A percentile compares a stretch with the other conserved stretches of the same genome.
Evolutionary conservation across 2,797 vertebrate species (phyloP).

Genomic region (Gadopsis bispinosus): DNA sequence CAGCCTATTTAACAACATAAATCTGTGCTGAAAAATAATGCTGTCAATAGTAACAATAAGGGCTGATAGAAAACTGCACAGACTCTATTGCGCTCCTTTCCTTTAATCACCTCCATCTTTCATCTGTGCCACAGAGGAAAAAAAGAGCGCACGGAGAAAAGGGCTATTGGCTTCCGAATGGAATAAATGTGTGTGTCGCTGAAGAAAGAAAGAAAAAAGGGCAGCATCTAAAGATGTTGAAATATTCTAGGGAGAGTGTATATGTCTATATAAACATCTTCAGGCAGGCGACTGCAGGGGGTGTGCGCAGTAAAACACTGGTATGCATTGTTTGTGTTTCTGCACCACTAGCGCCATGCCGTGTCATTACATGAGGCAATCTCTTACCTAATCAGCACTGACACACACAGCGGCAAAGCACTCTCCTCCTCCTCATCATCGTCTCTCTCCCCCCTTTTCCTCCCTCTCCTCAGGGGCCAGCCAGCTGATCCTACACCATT

Average conservation of each 20-base stretch:
- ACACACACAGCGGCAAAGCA: slow-evolving; percentile 70
- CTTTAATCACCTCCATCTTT: slow-evolving; percentile 79
- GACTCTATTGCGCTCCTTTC: slow-evolving; percentile 60
- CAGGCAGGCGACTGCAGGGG: slow-evolving; percentile 73
- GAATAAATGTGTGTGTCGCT: slow-evolving; percentile 43
- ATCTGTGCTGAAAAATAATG: slow-evolving; percentile 44
- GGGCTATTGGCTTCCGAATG: slow-evolving; percentile 51
- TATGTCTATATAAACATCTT: slow-evolving; percentile 78
- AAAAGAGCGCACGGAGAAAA: slow-evolving; percentile 41
- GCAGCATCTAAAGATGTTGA: slow-evolving; percentile 62
- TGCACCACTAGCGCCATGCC: slow-evolving; percentile 82
- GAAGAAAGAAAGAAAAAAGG: slow-evolving; percentile 16
- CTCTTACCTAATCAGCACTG: slow-evolving; percentile 87
- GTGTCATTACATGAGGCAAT: slow-evolving; percentile 88
- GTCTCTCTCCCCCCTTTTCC: slow-evolving; percentile 38
- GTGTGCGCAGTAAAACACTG: slow-evolving; percentile 79
- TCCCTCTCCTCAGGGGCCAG: slow-evolving; percentile 80
- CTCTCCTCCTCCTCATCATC: slow-evolving; percentile 63
- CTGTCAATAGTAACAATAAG: slow-evolving; percentile 61
- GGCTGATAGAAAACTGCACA: slow-evolving; percentile 57
- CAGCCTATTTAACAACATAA: slow-evolving; percentile 49
- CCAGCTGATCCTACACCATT: slow-evolving; percentile 85
- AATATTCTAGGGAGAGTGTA: slow-evolving; percentile 62
- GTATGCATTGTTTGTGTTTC: slow-evolving; percentile 81
- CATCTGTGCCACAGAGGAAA: slow-evolving; percentile 57